Conservation (phyloP, 2,113 vertebrate genomes). For the Centropristis striata region DNA sequence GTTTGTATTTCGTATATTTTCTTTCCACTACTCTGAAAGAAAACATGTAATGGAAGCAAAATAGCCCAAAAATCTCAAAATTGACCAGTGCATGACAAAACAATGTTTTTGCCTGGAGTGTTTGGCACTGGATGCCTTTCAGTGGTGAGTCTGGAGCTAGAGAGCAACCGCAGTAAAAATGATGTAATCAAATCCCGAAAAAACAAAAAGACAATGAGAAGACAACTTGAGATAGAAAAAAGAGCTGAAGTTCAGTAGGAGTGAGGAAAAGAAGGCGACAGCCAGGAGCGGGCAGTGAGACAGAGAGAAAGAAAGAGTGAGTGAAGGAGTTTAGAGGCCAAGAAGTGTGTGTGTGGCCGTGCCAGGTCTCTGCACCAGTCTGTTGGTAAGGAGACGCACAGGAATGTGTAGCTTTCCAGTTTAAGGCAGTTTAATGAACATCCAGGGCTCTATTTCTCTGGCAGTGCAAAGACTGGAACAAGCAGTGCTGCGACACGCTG, state of each 20-base stretch:
- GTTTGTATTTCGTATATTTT: no score
- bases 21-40: no score
- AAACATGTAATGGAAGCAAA: no score
- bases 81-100: no score
- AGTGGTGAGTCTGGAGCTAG: background rate
- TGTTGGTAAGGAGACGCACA: slow-evolving; percentile 83
- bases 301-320: slow-evolving; percentile 33
- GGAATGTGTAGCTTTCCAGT: slow-evolving; percentile 84
- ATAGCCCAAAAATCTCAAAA: no score
- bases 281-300: slow-evolving; percentile 20
- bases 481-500: background rate
- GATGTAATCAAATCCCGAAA: background rate
- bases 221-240: slow-evolving; percentile 8
- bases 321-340: slow-evolving; percentile 44
- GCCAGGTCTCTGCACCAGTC: slow-evolving; percentile 76
- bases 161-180: slow-evolving; percentile 21
- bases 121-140: background rate
- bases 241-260: slow-evolving; percentile 35
- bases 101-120: no score
- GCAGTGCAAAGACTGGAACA: slow-evolving; percentile 35
- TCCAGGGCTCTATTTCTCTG: slow-evolving; percentile 65
- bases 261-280: slow-evolving; percentile 29
- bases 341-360: slow-evolving; percentile 65
- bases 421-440: slow-evolving; percentile 86
- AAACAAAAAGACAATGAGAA: slow-evolving; percentile 1